Percentiles rank a stretch among this genome's conserved stretches.
Evolutionary conservation across 1,140 invertebrate genomes (phyloP).

Genomic region (Liolophura sinensis): DNA sequence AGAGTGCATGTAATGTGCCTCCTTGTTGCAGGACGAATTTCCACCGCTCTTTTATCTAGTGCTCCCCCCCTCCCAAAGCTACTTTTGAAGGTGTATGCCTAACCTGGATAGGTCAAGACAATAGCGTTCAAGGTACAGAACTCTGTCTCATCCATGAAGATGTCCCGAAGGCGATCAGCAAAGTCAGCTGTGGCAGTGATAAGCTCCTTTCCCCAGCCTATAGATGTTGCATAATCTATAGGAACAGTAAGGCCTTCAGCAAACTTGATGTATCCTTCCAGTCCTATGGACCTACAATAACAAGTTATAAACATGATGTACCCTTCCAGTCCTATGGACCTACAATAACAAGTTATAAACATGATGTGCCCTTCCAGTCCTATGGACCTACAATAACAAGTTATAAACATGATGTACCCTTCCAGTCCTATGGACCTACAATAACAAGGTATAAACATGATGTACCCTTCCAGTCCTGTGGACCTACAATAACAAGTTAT

Average conservation of each 20-base stretch:
- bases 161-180: slow-evolving; percentile 37
- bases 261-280: slow-evolving; percentile 43
- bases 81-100: not conserved
- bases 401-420: no score
- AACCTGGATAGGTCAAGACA: slow-evolving; percentile 56
- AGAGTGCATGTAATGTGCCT: no score
- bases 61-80: no score
- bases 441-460: no score
- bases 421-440: no score
- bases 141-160: slow-evolving; percentile 49
- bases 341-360: no score
- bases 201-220: slow-evolving; percentile 54
- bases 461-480: no score
- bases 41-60: no score
- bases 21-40: no score
- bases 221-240: slow-evolving; percentile 30
- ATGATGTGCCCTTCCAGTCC: no score
- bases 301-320: slow-evolving; percentile 7
- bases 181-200: slow-evolving; percentile 51
- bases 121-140: slow-evolving; percentile 55
- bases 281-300: slow-evolving; percentile 38
- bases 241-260: slow-evolving; percentile 43
- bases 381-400: no score
- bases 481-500: no score
- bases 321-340: slow-evolving; percentile 20